These are phyloP conservation scores for Collichthys lucidus DNA, from an alignment of 2,113 vertebrate species.

Conservation along the genomic window DNA sequence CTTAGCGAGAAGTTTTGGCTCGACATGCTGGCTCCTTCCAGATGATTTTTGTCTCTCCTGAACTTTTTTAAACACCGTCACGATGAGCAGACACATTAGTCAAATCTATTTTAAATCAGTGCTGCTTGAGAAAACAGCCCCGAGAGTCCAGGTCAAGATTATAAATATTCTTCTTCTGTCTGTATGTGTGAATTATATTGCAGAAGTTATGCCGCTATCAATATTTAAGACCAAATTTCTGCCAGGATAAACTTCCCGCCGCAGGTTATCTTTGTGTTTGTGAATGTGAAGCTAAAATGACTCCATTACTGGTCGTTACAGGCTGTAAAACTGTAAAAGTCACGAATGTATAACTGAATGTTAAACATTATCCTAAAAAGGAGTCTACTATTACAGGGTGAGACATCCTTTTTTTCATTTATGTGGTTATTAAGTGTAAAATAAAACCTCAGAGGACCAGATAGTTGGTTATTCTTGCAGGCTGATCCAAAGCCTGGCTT, in stretches of 20 bases:
- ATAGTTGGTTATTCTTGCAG: not conserved
- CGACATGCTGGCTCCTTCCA: not conserved
- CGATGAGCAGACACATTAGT: not conserved
- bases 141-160: no score
- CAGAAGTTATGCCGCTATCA: not conserved
- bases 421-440: not conserved
- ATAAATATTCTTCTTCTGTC: no score
- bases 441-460: not conserved
- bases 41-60: fast-evolving
- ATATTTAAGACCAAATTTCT: not conserved
- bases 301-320: not conserved
- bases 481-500: not conserved
- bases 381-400: fast-evolving
- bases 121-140: not conserved
- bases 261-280: conserved; percentile 7
- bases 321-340: conserved; percentile 9
- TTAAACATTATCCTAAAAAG: conserved; percentile 1
- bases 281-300: not conserved
- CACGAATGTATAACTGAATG: not conserved
- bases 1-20: not conserved
- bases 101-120: not conserved
- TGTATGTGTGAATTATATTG: not conserved
- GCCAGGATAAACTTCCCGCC: no score
- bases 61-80: not conserved
- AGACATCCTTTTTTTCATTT: not conserved